phyloP scores from a whole-genome alignment of 2,797 vertebrate species.

The Tapirus indicus region DNA sequence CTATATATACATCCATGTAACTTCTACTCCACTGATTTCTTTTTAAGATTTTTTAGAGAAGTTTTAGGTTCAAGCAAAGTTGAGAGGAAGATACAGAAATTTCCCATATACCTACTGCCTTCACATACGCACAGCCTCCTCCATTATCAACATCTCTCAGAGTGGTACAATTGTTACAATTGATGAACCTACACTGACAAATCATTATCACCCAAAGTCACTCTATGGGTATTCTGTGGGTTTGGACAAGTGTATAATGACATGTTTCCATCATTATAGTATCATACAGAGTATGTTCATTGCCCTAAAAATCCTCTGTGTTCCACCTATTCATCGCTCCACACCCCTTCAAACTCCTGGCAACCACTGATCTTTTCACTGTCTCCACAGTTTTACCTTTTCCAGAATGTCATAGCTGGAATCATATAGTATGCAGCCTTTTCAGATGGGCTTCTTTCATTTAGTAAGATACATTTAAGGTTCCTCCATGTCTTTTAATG shows the following conservation, averaged over 20 bases:
- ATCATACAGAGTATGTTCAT: neutral
- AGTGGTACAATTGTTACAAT: neutral
- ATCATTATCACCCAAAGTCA: neutral
- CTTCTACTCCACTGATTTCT: neutral
- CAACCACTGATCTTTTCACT: neutral
- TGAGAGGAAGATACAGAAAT: neutral
- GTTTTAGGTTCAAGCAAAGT: neutral
- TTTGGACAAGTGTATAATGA: neutral
- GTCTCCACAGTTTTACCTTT: neutral
- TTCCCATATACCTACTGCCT: neutral
- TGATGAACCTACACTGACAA: neutral
- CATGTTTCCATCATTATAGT: neutral
- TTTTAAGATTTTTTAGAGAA: neutral
- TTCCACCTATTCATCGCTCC: neutral
- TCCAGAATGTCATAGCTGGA: neutral
- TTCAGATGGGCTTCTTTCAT: neutral
- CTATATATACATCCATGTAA: neutral
- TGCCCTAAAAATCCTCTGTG: neutral
- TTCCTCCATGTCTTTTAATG: neutral
- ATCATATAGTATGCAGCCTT: neutral
- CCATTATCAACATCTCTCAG: neutral
- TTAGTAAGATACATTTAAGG: neutral
- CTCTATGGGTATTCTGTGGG: neutral
- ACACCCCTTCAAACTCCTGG: too few relatives aligned
- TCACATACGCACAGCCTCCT: neutral